Evolutionary conservation across 2,113 vertebrate species (phyloP).

Genomic region (Syngnathoides biaculeatus): DNA sequence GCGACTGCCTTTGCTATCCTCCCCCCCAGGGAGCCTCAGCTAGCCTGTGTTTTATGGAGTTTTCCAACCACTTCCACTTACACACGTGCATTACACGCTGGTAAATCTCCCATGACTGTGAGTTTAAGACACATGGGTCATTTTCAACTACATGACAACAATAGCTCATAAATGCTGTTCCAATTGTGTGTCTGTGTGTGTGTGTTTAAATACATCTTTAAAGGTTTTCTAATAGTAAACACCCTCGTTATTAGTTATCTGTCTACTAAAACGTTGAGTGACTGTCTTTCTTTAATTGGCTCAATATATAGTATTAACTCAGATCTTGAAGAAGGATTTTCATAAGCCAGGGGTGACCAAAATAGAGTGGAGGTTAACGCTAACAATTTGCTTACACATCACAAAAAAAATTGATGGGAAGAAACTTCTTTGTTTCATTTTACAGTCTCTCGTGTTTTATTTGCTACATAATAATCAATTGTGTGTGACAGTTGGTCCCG

Average conservation of each 20-base stretch:
- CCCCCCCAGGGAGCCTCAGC: slow-evolving; percentile 22
- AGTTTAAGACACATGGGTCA: slow-evolving; percentile 3
- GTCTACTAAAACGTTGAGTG: background rate
- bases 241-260: background rate
- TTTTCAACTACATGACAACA: background rate
- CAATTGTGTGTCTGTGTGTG: background rate
- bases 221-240: background rate
- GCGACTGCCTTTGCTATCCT: slow-evolving; percentile 27
- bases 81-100: slow-evolving; percentile 21
- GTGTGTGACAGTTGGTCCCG: too few species aligned
- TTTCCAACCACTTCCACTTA: slow-evolving; percentile 45
- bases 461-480: background rate
- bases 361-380: background rate
- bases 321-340: background rate
- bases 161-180: background rate
- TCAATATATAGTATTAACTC: background rate
- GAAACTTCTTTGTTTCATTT: background rate
- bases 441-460: background rate
- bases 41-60: slow-evolving; percentile 27
- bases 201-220: background rate
- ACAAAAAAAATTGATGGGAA: background rate
- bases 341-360: background rate
- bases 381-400: background rate
- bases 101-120: slow-evolving; percentile 23
- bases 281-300: background rate